Evolutionary conservation across 92 coral and sea anemone species (phyloP).

Genomic region (Epizoanthus rinbou): DNA sequence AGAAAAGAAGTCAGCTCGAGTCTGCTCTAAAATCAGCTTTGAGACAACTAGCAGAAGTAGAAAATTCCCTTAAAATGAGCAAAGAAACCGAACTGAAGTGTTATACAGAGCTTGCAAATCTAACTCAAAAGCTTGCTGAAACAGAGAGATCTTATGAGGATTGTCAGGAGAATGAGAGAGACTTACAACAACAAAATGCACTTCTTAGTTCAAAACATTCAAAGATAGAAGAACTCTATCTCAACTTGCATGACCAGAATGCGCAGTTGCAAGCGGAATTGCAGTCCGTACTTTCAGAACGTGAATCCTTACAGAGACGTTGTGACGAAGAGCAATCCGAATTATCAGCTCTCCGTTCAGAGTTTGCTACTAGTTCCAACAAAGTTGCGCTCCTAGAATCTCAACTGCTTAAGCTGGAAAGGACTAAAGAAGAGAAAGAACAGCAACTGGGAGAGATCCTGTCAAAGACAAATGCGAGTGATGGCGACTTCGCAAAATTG

Average conservation of each 20-base stretch:
- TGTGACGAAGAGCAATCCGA: conserved; percentile 75
- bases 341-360: conserved; percentile 59
- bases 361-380: conserved; percentile 57
- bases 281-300: conserved; percentile 63
- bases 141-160: conserved; percentile 61
- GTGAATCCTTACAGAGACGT: conserved; percentile 58
- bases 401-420: conserved; percentile 71
- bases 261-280: conserved; percentile 73
- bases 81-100: conserved; percentile 46
- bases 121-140: conserved; percentile 57
- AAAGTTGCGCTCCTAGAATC: conserved; percentile 69
- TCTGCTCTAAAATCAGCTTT: conserved; percentile 57
- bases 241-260: conserved; percentile 62
- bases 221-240: conserved; percentile 75
- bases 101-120: conserved; percentile 57
- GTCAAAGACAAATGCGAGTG: conserved; percentile 52
- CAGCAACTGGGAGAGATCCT: conserved; percentile 51
- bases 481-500: conserved; percentile 56
- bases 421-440: conserved; percentile 65
- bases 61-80: conserved; percentile 45
- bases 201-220: conserved; percentile 66
- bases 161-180: conserved; percentile 72
- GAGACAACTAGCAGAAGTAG: conserved; percentile 57
- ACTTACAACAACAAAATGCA: conserved; percentile 64
- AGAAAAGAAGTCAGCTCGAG: conserved; percentile 67